Evolutionary conservation across 2,797 vertebrate genomes (phyloP), one percentile per base, ranked within the genome.

Genomic region (Anableps anableps): DNA sequence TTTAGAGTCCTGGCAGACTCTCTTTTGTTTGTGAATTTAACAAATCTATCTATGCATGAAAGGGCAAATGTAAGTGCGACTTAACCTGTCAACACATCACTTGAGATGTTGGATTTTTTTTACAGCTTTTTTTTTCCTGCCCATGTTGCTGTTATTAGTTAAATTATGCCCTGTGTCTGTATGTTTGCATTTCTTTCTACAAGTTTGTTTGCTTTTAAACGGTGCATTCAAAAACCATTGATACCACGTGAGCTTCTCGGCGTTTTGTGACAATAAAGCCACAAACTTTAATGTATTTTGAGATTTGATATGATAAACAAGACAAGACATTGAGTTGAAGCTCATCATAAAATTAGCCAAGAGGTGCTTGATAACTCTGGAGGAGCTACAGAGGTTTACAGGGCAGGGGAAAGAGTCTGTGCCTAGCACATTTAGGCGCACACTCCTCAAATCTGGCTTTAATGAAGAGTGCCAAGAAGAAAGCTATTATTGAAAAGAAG

Each of bases 1-100:
- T 90, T 90, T 48, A 38, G 76, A 82, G 34, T 83, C 71, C 84
- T 90, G 88, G 82, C 85, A 88, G 81, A 74, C 55, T 72, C 41
- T 84, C 74, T 43, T 84, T 71, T 88, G 72, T 83, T 75, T 78
- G 72, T 51, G 70, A 87, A 83, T 88, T 78, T 78, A 78, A 89
- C 85, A 62, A 81, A 64, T 77, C 13, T 71, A 9, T 47, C 68
- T 81, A 84, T 85, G 74, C 50, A 77, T 77, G 58, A 82, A 72
- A 83, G 55, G 29, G 72, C 76, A 38, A 64, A 64, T 85, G 73
- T 62, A 79, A 88, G 47, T 77, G 72, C 23, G 79, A 76, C 48
- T 81, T 78, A 83, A 83, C 78, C 81, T 88, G 88, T 90, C 88
- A 82, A 76, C 70, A 72, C 74, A 41, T 86, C 55, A 75, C 68